Base-by-base conservation (phyloP, 2,797 vertebrate species). In the Catostomus latipinnis region DNA sequence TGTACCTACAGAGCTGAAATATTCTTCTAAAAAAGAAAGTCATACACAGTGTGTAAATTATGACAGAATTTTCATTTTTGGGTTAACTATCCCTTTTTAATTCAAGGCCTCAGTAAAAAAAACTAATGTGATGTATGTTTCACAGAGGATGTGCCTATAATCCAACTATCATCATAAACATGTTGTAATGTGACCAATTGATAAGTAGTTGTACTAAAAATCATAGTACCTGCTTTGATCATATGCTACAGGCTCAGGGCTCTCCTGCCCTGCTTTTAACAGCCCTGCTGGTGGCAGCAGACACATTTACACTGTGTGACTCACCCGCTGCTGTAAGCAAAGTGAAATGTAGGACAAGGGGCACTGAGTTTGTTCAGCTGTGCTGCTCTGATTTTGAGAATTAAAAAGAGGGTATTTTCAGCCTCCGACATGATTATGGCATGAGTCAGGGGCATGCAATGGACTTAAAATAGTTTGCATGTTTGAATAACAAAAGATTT, bases 221-320 rank as follows among this genome's bases (percentile, higher is more conserved):
- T 13, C 0, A 13, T 1, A 12, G 34, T 46, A 54, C 1, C 12
- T 54, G 12, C n/a, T 46, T 46, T 45, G 45, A 43, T 12, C 16
- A 0, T 45, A 34, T 34, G 34, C 34, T 13, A 45, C 8, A 65
- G 7, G 4, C 22, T 14, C 66, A 11, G 53, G 9, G 6, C 1
- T 10, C 45, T 52, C n/a, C 69, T 82, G 69, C 6, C 16, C 9
- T 82, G 11, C 1, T 11, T 14, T 46, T 0, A n/a, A 45, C 46
- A 72, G 60, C 52, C 84, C 86, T 83, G 79, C 49, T 70, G 84
- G 63, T 68, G 84, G 84, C 76, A 78, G 80, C 77, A 87, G 50
- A 78, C 68, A 16, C 82, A 56, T 70, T 73, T 49, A 56, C 34
- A 60, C 48, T 5, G 22, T n/a, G 53, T 57, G 9, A 11, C 53